A percentile compares a stretch with the other conserved stretches of the same genome.
Conservation (phyloP, 2,113 vertebrate species). For the Phaethon lepturus region DNA sequence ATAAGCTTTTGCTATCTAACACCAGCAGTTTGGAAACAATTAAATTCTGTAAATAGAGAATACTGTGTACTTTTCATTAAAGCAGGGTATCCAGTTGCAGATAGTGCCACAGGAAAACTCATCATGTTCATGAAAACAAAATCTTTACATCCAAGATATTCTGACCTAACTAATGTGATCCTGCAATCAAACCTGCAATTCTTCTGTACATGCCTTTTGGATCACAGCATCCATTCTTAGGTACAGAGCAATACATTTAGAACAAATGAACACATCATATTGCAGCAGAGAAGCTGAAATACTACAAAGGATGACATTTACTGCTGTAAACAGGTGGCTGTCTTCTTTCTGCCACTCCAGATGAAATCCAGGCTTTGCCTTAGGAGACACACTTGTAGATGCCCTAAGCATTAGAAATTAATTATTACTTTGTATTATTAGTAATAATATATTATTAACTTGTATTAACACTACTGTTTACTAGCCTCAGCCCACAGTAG, state of each 20-base stretch:
- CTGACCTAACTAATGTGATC: not conserved
- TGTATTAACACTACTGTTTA: not conserved
- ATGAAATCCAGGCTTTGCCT: not conserved
- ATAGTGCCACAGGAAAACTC: not conserved
- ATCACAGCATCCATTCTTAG: not conserved
- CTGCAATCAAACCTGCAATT: not conserved
- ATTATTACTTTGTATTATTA: not conserved
- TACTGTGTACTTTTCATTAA: not conserved
- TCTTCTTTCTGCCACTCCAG: not conserved
- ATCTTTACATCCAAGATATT: not conserved
- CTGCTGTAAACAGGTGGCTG: not conserved
- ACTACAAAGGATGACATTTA: not conserved
- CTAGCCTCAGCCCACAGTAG: not conserved
- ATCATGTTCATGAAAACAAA: not conserved
- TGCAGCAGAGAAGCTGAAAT: not conserved
- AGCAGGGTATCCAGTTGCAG: not conserved
- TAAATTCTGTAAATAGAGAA: constrained; percentile 27
- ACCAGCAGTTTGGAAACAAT: constrained; percentile 31
- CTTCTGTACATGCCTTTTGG: not conserved
- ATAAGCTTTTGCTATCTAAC: constrained; percentile 30
- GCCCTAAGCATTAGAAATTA: not conserved
- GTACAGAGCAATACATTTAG: not conserved
- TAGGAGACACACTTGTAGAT: not conserved
- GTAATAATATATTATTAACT: not conserved
- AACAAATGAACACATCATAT: not conserved